These are phyloP conservation scores for Phaethon lepturus DNA, from an alignment of 2,113 vertebrate species.

Conservation along the genomic window DNA sequence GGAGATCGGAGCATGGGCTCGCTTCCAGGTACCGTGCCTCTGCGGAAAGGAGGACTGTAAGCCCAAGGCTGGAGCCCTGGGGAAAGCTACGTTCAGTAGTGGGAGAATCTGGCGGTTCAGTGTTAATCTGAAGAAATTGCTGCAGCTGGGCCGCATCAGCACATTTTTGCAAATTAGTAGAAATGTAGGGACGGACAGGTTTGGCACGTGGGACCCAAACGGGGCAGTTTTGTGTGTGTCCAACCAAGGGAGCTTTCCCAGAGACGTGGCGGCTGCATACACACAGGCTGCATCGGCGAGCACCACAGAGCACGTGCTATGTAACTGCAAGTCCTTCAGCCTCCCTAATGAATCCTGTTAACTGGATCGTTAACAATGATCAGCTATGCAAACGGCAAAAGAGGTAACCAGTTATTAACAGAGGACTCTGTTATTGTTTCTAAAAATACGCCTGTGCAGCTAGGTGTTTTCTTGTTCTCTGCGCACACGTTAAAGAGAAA, in stretches of 20 bases:
- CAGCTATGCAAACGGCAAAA: background rate
- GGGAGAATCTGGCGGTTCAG: background rate
- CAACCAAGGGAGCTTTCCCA: background rate
- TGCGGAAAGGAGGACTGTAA: background rate
- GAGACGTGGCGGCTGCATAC: background rate
- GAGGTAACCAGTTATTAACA: slow-evolving; percentile 19
- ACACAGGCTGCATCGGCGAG: rapidly evolving
- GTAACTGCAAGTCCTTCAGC: background rate
- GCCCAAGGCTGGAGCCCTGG: background rate
- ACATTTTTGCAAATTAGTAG: background rate
- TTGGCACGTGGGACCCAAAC: background rate
- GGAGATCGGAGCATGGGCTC: background rate
- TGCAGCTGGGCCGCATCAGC: background rate
- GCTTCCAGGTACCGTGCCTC: background rate
- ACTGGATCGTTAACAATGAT: slow-evolving; percentile 30
- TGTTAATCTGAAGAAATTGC: background rate
- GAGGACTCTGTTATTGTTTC: slow-evolving; percentile 6
- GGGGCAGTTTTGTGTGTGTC: background rate
- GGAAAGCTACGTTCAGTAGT: background rate
- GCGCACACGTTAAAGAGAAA: slow-evolving; percentile 38
- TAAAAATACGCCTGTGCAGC: background rate
- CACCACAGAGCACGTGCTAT: rapidly evolving
- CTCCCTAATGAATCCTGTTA: background rate
- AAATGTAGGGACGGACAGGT: rapidly evolving
- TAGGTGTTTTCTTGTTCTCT: slow-evolving; percentile 48